Evolutionary conservation across 2,113 vertebrate species (phyloP), one percentile per base, ranked within the genome.

Genomic region (Litocranius walleri): DNA sequence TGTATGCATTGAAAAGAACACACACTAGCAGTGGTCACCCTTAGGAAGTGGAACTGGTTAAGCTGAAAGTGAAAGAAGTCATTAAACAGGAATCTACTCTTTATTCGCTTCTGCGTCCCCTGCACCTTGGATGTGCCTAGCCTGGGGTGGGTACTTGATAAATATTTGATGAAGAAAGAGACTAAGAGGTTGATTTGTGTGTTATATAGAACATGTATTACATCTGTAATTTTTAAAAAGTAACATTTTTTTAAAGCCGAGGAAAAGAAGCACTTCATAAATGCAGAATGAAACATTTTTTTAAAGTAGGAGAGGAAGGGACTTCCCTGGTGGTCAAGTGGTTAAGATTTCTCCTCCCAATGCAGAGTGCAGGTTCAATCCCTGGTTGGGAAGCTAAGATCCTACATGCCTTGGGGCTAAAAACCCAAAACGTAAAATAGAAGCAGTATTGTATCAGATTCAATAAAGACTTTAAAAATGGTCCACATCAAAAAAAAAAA

Each of bases 131-230:
- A 10, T 16, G 0, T 23, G 67, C 36, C 52, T 8, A 0, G 10
- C 9, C 0, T 0, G 3, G 12, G 43, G 13, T 40, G 10, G 2
- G 33, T 15, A 6, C 57, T 40, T 33, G 1, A n/a, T 23, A 36
- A 43, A 9, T 14, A 61, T 11, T 2, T 36, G n/a, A 43, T 10
- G 29, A 85, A 23, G 45, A 30, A 36, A 43, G 17, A 85, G 30
- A 40, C 27, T 29, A 88, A 43, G 52, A 80, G 62, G 15, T 40
- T n/a, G 48, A 40, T 29, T n/a, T 48, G 59, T 40, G 21, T 23
- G 23, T 29, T 21, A 13, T 1, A 6, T 2, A 29, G 29, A 33
- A 23, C 1, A 1, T 0, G 1, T 13, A 27, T 23, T 17, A 56
- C 45, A 40, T 30, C 67, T 43, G 6, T n/a, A 33, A 17, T 30